Base-by-base conservation (phyloP, 1,140 invertebrate genomes). In the Cheumatopsyche charites region DNA sequence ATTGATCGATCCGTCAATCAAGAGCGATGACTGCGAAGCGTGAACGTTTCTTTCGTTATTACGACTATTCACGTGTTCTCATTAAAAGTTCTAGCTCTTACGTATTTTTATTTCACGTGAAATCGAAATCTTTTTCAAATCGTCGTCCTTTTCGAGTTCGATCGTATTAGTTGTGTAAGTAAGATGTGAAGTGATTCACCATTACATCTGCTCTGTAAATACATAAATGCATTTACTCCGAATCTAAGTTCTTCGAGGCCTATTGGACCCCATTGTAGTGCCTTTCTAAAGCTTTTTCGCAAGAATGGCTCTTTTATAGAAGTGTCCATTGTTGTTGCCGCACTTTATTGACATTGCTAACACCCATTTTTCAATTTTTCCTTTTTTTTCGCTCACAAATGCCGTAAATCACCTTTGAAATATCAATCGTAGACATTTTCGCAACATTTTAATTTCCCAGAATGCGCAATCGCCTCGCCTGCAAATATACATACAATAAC, bases 241-340 rank as follows among this genome's bases (percentile, higher is more conserved):
- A n/a, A 58, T 58, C 15, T 15, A 42, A 63, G 62, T 21, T 63
- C 62, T 63, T 17, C 15, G 15, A 63, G 62, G 62, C 62, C 62
- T 63, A 63, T 63, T 63, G 26, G 62, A 63, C 29, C 1, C 36
- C 15, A 63, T 63, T 63, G 62, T 63, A 21, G 36, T 21, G 41
- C 29, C n/a, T 63, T 63, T 63, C 62, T 63, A 63, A 63, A 63
- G 62, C 62, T 67, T 47, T 67, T 67, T 67, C 63, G 63, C 63
- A 12, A 67, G 63, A 67, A 42, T 26, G 63, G 21, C 45, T 67
- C 63, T 47, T 47, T 67, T 67, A 49, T 49, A n/a, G 43, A 67
- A 19, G 63, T 67, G 63, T 47, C 63, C 43, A 67, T 67, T 67
- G 63, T 67, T 23, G 43, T 47, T 49, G 25, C 42, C 42, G 45